Base-by-base conservation (phyloP, 2,113 vertebrate genomes). In the Callospermophilus lateralis region DNA sequence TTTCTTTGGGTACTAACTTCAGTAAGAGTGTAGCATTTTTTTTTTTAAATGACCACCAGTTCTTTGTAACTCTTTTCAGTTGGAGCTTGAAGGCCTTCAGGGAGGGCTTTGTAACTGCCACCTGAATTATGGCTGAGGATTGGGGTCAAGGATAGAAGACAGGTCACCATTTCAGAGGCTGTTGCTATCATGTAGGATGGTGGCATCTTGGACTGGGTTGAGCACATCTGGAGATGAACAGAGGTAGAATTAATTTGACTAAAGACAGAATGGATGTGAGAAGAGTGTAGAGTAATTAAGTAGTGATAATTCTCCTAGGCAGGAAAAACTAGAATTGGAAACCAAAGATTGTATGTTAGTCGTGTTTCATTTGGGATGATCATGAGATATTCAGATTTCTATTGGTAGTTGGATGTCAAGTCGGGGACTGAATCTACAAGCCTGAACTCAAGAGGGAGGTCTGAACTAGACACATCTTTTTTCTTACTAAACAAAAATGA, bases 401-500 rank as follows among this genome's bases (percentile, higher is more conserved):
- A 0, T 16, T 65, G 32, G 61, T 74, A 15, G 67, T 65, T 94
- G 32, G 67, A 55, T 68, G 37, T 39, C 72, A 79, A 58, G 8
- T 45, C 17, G 42, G 37, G 12, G 91, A 92, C 67, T 94, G 6
- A 32, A 58, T 89, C 61, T 80, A 55, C 8, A 92, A 79, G 22
- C n/a, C 45, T 68, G 51, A 76, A 19, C 32, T 65, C 37, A 70
- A 70, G 22, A 34, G n/a, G 94, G 42, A 93, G 16, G 74, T 83
- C 42, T 63, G 53, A 95, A 51, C 4, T 42, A 85, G 22, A 68
- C 10, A 73, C 24, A 72, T 77, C 42, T 37, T 39, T 95, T 85
- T 73, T 85, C 63, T 94, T 89, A 51, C 42, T 67, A 48, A 53
- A 73, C 51, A 92, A 79, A 96, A 91, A 53, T 39, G 26, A 77